Evolutionary conservation across 1,140 invertebrate genomes (phyloP), one percentile per base, ranked within the genome.

Genomic region (Musca vetustissima): DNA sequence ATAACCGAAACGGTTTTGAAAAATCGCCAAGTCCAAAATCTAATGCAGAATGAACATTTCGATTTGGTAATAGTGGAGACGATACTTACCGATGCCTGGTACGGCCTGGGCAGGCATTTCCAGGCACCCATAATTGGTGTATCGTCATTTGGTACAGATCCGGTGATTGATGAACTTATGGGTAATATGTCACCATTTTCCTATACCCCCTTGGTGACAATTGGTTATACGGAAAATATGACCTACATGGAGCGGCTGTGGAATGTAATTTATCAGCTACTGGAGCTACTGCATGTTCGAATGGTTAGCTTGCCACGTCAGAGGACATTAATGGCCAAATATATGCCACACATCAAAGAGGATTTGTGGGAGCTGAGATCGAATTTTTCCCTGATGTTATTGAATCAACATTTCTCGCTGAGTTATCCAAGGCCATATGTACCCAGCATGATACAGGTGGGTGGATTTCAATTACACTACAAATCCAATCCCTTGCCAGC

Each of bases 381-480:
- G 66, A 86, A 84, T 67, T 81, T 80, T 3, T 81, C 84, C n/a
- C 71, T 88, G 69, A 72, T 88, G 55, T 70, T 91, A 9, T 65
- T 85, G 0, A 88, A 89, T 70, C 86, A 87, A n/a, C 86, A 88
- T 72, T 83, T 85, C 11, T 82, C 80, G 4, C 73, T 88, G 9
- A 85, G 86, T 57, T 83, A 85, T 61, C 80, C 85, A 13, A 81
- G 84, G 57, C 87, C 88, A 0, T 75, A 83, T 13, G 69, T 87
- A 36, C 87, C 88, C 1, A 88, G 77, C 67, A 79, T 83, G 73
- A 83, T 84, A 48, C 77, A 83, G 69, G 77, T 84, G 83, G 73
- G 85, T 85, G 61, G 81, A 84, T 1, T 85, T 85, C 66, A 84
- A 86, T 80, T 64, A 85, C 85, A 24, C 78, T 88, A 69, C 84